Evolutionary conservation across 2,888 invertebrate genomes (phyloP), one percentile per base, ranked within the genome.

Genomic region (Margaritifera margaritifera): DNA sequence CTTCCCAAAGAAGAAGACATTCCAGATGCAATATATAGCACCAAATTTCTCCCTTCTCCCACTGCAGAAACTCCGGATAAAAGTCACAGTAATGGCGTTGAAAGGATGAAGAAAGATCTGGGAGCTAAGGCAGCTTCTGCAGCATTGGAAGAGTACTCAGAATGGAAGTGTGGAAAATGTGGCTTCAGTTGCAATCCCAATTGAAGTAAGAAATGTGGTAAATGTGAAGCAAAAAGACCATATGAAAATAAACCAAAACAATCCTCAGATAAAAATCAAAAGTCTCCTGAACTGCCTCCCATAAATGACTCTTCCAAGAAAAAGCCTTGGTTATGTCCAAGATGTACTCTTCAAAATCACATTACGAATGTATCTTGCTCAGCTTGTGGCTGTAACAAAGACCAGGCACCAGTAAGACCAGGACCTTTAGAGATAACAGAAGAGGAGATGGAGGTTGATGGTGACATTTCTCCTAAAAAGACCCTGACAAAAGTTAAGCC

Each of bases 141-240:
- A 64, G 27, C 64, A 59, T 57, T 60, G 6, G 71, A 64, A 50
- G 63, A 60, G 42, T 71, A 63, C 50, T 67, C 67, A 27, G 76
- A 95, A 93, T 96, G 96, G 96, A 95, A 95, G 77, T 96, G 96
- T 90, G 92, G 92, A 71, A 94, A 94, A 89, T 97, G 96, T 90
- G 95, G 95, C 88, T 96, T 94, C 91, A 94, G 95, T 74, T 95
- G 95, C 90, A 95, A 96, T 91, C 94, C 94, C 76, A 92, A 95
- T 87, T 94, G 94, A 93, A 93, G 93, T 75, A 93, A 93, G 62
- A 92, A 92, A 80, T 96, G 96, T 90, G 95, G 95, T n/a, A n/a
- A n/a, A 81, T 96, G 96, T 87, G 93, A 65, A 64, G 76, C 69
- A n/a, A 50, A 66, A 52, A 66, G 59, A 64, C 66, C 66, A 15